phyloP scores from a whole-genome alignment of 2,888 invertebrate species.

The Machimus rusticus region DNA sequence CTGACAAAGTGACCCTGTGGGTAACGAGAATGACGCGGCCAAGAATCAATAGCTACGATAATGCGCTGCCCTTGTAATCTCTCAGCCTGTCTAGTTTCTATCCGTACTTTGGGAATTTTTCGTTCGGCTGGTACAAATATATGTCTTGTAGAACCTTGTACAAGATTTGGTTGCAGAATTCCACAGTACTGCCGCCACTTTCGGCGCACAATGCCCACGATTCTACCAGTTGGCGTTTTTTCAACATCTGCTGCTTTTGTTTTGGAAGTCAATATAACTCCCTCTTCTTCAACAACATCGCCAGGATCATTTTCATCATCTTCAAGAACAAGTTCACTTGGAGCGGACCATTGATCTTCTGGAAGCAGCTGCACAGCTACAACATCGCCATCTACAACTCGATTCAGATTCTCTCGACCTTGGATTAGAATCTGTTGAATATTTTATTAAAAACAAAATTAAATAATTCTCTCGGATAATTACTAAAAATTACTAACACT shows the following conservation, averaged over 20 bases:
- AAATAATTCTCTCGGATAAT: constrained; percentile 41
- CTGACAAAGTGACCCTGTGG: constrained; percentile 96
- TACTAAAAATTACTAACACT: constrained; percentile 67
- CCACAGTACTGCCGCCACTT: constrained; percentile 99
- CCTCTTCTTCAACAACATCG: constrained; percentile 71
- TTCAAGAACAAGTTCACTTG: constrained; percentile 84
- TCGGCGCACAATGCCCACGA: constrained; percentile 94
- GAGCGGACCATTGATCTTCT: constrained; percentile 88
- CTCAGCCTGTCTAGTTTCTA: constrained; percentile 92
- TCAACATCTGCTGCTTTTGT: constrained; percentile 58
- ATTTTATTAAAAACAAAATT: constrained; percentile 21
- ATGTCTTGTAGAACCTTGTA: constrained; percentile 77
- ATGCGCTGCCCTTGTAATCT: constrained; percentile 83
- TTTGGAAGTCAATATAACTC: constrained; percentile 59
- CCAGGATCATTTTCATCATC: constrained; percentile 77
- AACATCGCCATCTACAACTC: constrained; percentile 93
- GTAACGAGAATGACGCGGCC: constrained; percentile 93
- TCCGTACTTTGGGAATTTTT: constrained; percentile 91
- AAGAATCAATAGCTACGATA: constrained; percentile 94
- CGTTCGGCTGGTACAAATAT: constrained; percentile 94
- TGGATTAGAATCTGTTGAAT: constrained; percentile 77
- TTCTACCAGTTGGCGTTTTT: constrained; percentile 73
- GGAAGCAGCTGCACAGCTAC: constrained; percentile 92
- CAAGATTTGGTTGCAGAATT: constrained; percentile 80
- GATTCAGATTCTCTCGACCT: constrained; percentile 85